Base-by-base conservation (phyloP, 2,797 vertebrate genomes). In the Anisognathus igniventris region DNA sequence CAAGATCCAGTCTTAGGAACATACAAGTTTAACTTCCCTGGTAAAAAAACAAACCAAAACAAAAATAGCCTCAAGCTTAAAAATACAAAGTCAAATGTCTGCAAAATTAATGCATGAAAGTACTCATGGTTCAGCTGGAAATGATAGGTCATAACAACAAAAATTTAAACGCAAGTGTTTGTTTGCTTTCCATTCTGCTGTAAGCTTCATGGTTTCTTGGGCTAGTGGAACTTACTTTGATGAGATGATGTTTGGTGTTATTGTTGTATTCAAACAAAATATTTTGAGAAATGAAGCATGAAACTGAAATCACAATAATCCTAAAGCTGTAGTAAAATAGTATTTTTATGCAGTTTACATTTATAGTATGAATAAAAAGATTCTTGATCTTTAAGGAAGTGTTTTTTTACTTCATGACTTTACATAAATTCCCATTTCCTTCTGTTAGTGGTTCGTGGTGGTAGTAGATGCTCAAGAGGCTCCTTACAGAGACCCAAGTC, bases 21-120 rank as follows among this genome's bases (percentile, higher is more conserved):
- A 20, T 2, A 17, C 2, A 48, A 28, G 8, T 20, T 6, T 47
- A 31, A 35, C 12, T 2, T 31, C 7, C 14, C 13, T 7, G 5
- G 21, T 22, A n/a, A 35, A 35, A 33, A n/a, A 23, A 7, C 17
- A 23, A 33, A 56, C 4, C 22, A 11, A 33, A 33, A 8, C 11
- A 18, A 23, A 44, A 67, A n/a, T 12, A 47, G 16, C 33, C 1
- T 5, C 8, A 60, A 44, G 0, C 28, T 60, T 67, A 48, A 75
- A 90, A 90, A 28, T 19, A 16, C 12, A 9, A 54, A 87, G 15
- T 56, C 8, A 67, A 68, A 31, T 22, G 0, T 8, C 27, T 0
- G 1, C 14, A 61, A 75, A 75, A 79, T 60, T 25, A 42, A 8
- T 6, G 1, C 4, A 25, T 42, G 27, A 67, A 28, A 51, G 11